Evolutionary conservation across 2,797 vertebrate genomes (phyloP).

Genomic region (Tenualosa ilisha): DNA sequence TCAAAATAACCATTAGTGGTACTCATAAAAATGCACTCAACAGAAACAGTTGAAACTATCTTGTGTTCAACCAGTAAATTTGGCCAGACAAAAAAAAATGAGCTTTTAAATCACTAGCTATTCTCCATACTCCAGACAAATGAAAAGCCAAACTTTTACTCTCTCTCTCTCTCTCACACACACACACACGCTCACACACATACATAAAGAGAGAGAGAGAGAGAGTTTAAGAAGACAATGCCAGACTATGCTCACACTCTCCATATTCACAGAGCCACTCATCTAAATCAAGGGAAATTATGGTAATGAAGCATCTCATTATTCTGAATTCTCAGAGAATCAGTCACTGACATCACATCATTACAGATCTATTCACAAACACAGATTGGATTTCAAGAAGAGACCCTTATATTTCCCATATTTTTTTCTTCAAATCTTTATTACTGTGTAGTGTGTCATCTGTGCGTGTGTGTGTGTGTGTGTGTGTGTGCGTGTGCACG

Average conservation of each 20-base stretch:
- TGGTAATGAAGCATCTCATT: conserved; percentile 76
- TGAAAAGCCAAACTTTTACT: neutral
- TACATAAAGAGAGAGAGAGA: neutral
- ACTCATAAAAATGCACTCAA: conserved; percentile 15
- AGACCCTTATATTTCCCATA: conserved; percentile 62
- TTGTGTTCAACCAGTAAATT: conserved; percentile 10
- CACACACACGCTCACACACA: conserved; percentile 34
- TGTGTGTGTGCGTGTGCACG: neutral
- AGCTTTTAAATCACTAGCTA: conserved; percentile 22
- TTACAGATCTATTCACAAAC: conserved; percentile 72
- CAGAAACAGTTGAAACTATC: neutral
- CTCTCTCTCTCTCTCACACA: conserved; percentile 7
- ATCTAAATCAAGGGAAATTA: conserved; percentile 81
- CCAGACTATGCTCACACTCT: conserved; percentile 45
- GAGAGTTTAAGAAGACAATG: conserved; percentile 61
- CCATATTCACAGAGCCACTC: conserved; percentile 74
- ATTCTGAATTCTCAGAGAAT: conserved; percentile 71
- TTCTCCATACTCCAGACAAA: conserved; percentile 44
- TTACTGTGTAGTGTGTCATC: conserved; percentile 48
- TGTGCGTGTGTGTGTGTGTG: neutral
- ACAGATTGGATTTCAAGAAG: conserved; percentile 71
- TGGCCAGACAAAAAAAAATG: conserved; percentile 40
- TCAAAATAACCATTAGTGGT: neutral
- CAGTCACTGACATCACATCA: conserved; percentile 73
- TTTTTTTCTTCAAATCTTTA: conserved; percentile 64